Base-by-base conservation (phyloP, 2,888 invertebrate species). In the Scaptomyza caliginosa region DNA sequence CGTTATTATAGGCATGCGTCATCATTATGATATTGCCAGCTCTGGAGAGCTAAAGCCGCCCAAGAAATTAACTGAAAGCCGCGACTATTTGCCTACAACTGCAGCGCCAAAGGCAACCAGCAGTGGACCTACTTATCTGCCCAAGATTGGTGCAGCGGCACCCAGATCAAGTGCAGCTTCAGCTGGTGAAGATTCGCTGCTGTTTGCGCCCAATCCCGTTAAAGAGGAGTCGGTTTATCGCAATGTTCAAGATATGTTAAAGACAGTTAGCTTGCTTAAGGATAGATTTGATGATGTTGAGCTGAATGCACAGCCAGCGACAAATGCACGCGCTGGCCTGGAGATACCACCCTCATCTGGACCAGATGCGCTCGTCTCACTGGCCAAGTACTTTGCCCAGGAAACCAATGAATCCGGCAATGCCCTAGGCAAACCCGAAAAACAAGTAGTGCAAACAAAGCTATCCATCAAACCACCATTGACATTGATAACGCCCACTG, bases 351-450 rank as follows among this genome's bases (percentile, higher is more conserved):
- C 94, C 13, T 95, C 96, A 0, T 93, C 95, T 0, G 95, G 96
- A 0, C 96, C 96, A 0, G 95, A 95, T 87, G 95, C 96, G 0
- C 91, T 96, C 10, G 95, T 96, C 76, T 95, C 96, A 0, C 89
- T 96, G 40, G 96, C 96, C 1, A 93, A 95, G 71, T 96, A 96
- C 86, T 96, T 96, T 87, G 96, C 96, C 2, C 72, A 92, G 28
- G 90, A 92, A 24, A 91, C 86, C 23, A 90, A 93, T 28, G 89
- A 91, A 4, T 80, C 81, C 0, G 32, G 36, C 28, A 82, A 86
- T 19, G 82, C 90, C 1, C 87, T 83, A 3, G 86, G 11, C 2
- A 73, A 70, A 23, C 38, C 89, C 3, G 57, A 69, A 4, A 78
- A 79, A 48, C 4, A 16, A 4, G 50, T 45, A 0, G 64, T 57